Evolutionary conservation across 2,888 invertebrate genomes (phyloP), one percentile per base, ranked within the genome.

Genomic region (Platerodrilus igneus): DNA sequence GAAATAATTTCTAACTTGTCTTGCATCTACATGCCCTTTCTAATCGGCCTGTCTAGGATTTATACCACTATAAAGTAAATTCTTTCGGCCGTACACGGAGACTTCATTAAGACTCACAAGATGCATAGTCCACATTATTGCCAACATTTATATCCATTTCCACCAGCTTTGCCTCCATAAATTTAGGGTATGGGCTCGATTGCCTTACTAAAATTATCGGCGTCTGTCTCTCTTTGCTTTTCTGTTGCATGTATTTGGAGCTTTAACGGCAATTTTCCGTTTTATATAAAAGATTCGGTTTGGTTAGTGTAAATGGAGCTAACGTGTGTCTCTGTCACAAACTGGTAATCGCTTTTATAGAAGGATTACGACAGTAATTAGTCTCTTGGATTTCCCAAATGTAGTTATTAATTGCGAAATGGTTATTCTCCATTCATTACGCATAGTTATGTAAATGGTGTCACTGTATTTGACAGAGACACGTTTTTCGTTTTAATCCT

Each of bases 31-130:
- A 62, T 63, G 60, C 57, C 57, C 55, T 54, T n/a, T n/a, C 55
- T 63, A 63, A 64, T 63, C 64, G 62, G 58, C 55, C 59, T 37
- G 49, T n/a, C 45, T 52, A 53, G 59, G 63, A 63, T 64, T 64
- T 63, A 66, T 64, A 55, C 53, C 57, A 56, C 63, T 55, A 65
- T 64, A 64, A 67, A 66, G 62, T 58, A 59, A 63, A 65, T 65
- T 64, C 63, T 60, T 63, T 59, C 52, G 58, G 56, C 57, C 59
- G 59, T 60, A 50, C 54, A 58, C 60, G 55, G 63, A 62, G 60
- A 65, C 63, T 66, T 66, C 66, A 67, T 66, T 66, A 66, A 63
- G 62, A 59, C 52, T 56, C 50, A 58, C 53, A 63, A 66, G 64
- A 65, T 60, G 62, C 64, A 66, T 65, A 57, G 63, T 58, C 62